Percentiles rank a stretch among this genome's conserved stretches.
These are phyloP conservation scores for Epizoanthus scotinus DNA, from an alignment of 92 coral and sea anemone genomes.

Conservation along the genomic window DNA sequence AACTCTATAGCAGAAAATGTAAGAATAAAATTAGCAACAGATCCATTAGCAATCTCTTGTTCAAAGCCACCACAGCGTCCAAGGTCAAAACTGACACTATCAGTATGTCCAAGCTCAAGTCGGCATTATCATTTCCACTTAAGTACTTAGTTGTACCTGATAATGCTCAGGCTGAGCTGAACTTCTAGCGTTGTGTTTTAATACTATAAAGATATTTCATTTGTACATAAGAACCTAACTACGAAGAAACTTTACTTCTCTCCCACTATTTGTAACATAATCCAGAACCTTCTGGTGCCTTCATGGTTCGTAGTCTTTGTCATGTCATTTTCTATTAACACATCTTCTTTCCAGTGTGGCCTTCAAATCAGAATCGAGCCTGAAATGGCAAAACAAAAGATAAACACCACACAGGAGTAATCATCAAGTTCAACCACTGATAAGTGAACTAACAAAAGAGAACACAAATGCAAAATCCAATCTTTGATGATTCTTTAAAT, in stretches of 20 bases:
- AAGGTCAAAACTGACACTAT: not conserved
- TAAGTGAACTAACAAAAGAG: no score
- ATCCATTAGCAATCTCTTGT: no score
- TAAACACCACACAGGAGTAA: not conserved
- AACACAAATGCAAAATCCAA: no score
- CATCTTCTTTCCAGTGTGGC: not conserved
- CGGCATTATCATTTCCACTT: not conserved
- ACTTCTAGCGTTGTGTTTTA: not conserved
- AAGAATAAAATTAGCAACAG: no score
- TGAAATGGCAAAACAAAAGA: not conserved
- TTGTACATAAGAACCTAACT: slow-evolving; percentile 18
- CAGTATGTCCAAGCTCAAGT: not conserved
- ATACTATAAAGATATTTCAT: not conserved
- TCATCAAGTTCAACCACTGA: no score
- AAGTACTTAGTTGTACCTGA: not conserved
- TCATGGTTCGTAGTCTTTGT: not conserved
- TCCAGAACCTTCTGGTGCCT: not conserved
- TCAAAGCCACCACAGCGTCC: not conserved
- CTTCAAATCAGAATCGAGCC: slow-evolving; percentile 15
- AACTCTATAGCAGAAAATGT: no score
- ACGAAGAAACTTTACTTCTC: slow-evolving; percentile 20
- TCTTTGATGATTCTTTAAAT: no score
- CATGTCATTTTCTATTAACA: not conserved
- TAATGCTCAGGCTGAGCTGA: not conserved
- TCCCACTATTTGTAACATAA: not conserved